Percentiles rank a stretch among this genome's conserved stretches.
phyloP scores from a whole-genome alignment of 2,797 vertebrate species.

The Anabas testudineus region DNA sequence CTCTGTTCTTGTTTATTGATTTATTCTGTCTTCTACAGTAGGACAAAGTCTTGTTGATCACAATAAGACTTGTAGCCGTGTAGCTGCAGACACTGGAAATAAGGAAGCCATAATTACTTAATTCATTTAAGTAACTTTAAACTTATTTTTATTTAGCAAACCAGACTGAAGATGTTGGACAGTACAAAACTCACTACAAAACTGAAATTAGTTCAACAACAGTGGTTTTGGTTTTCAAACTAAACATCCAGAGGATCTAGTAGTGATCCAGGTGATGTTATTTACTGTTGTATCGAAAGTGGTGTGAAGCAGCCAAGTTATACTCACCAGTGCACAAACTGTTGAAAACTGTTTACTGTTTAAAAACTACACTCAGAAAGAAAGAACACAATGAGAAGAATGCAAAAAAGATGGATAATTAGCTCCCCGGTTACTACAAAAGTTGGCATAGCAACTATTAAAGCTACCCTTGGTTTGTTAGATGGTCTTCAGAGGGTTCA shows the following conservation, averaged over 20 bases:
- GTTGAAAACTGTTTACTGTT: not conserved
- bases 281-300: not conserved
- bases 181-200: too few relatives aligned
- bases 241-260: too few relatives aligned
- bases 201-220: too few relatives aligned
- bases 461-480: constrained; percentile 19
- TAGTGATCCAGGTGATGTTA: not conserved
- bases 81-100: too few relatives aligned
- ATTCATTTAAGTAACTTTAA: too few relatives aligned
- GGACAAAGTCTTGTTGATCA: not conserved
- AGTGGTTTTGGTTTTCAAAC: too few relatives aligned
- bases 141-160: too few relatives aligned
- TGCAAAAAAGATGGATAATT: constrained; percentile 45
- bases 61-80: too few relatives aligned
- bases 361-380: constrained; percentile 1
- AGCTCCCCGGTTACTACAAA: constrained; percentile 49
- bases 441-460: constrained; percentile 27
- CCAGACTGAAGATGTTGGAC: too few relatives aligned
- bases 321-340: not conserved
- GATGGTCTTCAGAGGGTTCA: constrained; percentile 18
- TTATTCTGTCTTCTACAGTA: not conserved
- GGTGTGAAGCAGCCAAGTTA: not conserved
- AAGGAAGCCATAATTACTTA: too few relatives aligned
- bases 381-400: constrained; percentile 7
- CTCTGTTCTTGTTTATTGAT: too few relatives aligned